These are phyloP conservation scores for Phaenicophaeus curvirostris DNA, from an alignment of 2,797 vertebrate species.

Conservation along the genomic window DNA sequence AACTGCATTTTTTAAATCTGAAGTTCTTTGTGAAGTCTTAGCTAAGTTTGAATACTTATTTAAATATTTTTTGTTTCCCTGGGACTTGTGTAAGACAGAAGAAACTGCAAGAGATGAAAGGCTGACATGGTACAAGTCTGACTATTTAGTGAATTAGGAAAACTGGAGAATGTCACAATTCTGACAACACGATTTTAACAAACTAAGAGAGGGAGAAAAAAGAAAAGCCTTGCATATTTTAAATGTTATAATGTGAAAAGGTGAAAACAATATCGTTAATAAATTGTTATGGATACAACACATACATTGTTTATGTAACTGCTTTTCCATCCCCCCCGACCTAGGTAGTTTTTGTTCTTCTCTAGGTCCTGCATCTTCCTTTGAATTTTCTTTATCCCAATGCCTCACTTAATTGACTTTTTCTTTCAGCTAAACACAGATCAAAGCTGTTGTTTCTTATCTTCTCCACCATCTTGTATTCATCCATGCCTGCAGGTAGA, in stretches of 20 bases:
- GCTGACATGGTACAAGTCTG: neutral
- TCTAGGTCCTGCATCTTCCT: neutral
- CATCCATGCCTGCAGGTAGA: neutral
- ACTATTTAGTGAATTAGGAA: neutral
- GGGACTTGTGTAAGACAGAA: neutral
- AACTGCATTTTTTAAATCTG: neutral
- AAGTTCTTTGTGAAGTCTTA: neutral
- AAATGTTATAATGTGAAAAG: neutral
- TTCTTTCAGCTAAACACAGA: neutral
- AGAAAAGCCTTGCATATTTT: neutral
- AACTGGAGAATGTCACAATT: neutral
- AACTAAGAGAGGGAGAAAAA: neutral
- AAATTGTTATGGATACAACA: neutral
- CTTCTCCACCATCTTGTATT: neutral
- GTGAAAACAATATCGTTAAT: neutral
- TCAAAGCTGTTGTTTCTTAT: neutral
- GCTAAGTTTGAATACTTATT: neutral
- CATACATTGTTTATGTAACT: neutral
- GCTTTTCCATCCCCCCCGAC: neutral
- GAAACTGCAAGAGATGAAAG: neutral
- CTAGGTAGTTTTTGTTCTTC: neutral
- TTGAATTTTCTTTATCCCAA: neutral
- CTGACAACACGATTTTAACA: neutral
- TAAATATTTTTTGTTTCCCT: neutral
- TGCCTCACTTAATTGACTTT: neutral